Evolutionary conservation across 2,797 vertebrate genomes (phyloP), one percentile per base, ranked within the genome.

Genomic region (Ctenopoma kingsleyae): DNA sequence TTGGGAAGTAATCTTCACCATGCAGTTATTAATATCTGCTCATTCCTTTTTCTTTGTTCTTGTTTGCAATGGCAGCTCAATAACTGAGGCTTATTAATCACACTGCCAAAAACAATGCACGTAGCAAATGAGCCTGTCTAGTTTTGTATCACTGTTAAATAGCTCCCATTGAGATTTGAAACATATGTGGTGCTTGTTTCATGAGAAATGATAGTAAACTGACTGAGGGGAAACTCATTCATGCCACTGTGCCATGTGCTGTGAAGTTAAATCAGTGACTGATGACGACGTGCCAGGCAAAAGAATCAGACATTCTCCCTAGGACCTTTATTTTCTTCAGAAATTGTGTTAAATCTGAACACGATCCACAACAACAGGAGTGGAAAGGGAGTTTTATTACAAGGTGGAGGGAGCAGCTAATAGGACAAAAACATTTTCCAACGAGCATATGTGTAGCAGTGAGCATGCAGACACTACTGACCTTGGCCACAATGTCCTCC

Each of bases 161-260:
- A 48, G 75, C 70, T 58, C 78, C 74, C 60, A 25, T n/a, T 71
- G 75, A 76, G 68, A 74, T 62, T 59, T 84, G 53, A 71, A 76
- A 83, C 73, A 73, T 67, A 78, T 76, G 73, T 63, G 19, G 0
- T 1, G n/a, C 58, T 53, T 60, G 30, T 65, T 80, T 74, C 43
- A 35, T 35, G 43, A 71, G 38, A 60, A 67, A 55, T 30, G 47
- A 67, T 35, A 4, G 60, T 54, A 69, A 76, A 78, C 58, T 65
- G 40, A 40, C 50, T 50, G 46, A 62, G 35, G 30, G 41, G 50
- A 65, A 71, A 32, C 36, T 47, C 47, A 17, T 65, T 58, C 11
- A 10, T 40, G 35, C 48, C 16, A 11, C 16, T 0, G 13, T 55
- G 60, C 74, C 52, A 76, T 72, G 30, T 41, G 44, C 23, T 38